phyloP scores from a whole-genome alignment of 2,113 vertebrate genomes.

The Podiceps cristatus region DNA sequence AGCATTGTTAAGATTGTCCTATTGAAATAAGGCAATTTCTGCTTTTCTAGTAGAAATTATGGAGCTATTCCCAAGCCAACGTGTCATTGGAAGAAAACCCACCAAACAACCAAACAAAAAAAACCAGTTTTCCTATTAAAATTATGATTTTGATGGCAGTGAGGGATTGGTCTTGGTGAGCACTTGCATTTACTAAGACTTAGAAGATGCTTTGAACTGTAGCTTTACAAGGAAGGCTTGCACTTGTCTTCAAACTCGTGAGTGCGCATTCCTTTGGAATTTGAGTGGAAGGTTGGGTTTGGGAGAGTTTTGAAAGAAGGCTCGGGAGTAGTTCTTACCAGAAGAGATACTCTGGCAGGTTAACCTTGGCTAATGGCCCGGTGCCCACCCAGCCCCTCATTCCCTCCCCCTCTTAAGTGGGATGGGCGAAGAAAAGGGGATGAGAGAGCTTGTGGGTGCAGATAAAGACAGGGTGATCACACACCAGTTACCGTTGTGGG shows the following conservation, averaged over 20 bases:
- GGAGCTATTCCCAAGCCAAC: neutral
- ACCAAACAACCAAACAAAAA: neutral
- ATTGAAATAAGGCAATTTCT: neutral
- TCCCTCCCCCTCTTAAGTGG: neutral
- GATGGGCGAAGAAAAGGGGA: rapidly evolving
- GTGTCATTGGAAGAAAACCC: rapidly evolving
- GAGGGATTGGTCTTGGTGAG: neutral
- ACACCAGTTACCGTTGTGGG: neutral
- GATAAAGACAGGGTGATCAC: neutral
- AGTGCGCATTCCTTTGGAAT: neutral
- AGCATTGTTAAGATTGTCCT: neutral
- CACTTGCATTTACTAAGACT: neutral
- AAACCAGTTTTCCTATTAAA: neutral
- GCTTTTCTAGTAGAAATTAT: neutral
- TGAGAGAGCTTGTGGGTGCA: neutral
- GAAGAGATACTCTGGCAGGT: neutral
- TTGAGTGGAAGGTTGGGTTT: neutral
- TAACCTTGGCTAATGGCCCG: neutral
- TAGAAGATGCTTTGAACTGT: neutral
- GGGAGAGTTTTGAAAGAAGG: neutral
- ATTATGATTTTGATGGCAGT: neutral
- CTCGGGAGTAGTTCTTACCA: neutral
- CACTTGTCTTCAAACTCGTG: neutral
- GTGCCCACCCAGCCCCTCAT: neutral
- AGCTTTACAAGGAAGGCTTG: neutral